These are phyloP conservation scores for Catonia carolina DNA, from an alignment of 2,888 invertebrate genomes.

Conservation along the genomic window DNA sequence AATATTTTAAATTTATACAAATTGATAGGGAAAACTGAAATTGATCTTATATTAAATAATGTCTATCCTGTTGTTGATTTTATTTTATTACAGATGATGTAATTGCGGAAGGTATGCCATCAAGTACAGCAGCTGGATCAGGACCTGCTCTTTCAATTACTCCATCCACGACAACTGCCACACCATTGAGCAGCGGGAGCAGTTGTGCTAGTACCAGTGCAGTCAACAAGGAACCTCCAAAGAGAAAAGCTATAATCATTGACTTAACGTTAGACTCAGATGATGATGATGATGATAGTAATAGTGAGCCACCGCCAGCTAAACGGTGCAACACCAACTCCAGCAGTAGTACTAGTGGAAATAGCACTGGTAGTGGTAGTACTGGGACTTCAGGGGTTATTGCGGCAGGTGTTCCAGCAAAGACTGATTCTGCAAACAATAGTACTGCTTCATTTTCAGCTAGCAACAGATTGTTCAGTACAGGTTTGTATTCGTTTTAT, in stretches of 20 bases:
- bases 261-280: slow-evolving; percentile 46
- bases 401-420: too few relatives aligned
- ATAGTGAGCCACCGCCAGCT: neutral
- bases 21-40: too few relatives aligned
- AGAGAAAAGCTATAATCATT: slow-evolving; percentile 39
- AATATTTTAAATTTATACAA: too few relatives aligned
- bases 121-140: too few relatives aligned
- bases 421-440: neutral
- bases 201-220: neutral
- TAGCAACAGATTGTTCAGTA: neutral
- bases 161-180: neutral
- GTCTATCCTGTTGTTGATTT: too few relatives aligned
- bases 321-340: too few relatives aligned
- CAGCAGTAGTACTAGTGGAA: too few relatives aligned
- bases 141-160: too few relatives aligned
- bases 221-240: slow-evolving; percentile 40
- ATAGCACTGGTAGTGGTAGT: too few relatives aligned
- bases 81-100: neutral
- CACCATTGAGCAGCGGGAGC: neutral
- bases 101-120: neutral
- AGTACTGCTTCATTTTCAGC: neutral
- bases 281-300: slow-evolving; percentile 34
- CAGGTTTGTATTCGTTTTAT: neutral
- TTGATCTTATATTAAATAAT: too few relatives aligned
- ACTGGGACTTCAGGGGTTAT: too few relatives aligned